phyloP scores from a whole-genome alignment of 2,113 vertebrate species.

The Ursus arctos region DNA sequence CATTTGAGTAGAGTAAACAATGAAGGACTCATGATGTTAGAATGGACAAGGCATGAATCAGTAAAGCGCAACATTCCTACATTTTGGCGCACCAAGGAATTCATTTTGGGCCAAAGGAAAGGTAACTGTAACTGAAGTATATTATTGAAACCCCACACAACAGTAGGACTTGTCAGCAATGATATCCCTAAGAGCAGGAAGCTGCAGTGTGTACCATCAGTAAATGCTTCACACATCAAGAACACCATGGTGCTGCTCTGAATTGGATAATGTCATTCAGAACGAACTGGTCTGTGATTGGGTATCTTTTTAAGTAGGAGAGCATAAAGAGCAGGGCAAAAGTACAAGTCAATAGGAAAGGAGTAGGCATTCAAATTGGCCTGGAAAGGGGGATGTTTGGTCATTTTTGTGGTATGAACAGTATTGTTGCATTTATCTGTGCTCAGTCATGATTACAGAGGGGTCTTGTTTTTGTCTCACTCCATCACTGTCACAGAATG shows the following conservation, averaged over 20 bases:
- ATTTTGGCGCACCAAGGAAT: neutral
- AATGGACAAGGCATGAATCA: neutral
- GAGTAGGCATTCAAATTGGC: neutral
- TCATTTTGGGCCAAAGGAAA: neutral
- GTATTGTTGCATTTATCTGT: neutral
- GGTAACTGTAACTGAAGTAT: neutral
- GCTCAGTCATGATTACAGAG: neutral
- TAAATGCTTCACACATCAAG: neutral
- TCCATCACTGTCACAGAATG: neutral
- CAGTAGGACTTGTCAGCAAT: neutral
- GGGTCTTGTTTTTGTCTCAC: neutral
- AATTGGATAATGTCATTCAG: no score
- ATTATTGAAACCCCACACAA: neutral
- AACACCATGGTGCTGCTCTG: neutral
- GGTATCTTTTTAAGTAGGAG: neutral
- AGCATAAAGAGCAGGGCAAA: fast-evolving
- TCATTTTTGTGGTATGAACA: neutral
- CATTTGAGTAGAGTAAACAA: neutral
- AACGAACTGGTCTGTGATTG: fast-evolving
- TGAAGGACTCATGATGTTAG: neutral
- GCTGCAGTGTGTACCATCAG: no score
- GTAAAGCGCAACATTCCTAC: no score
- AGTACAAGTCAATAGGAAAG: neutral
- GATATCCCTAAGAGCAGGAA: no score
- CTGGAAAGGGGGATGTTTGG: neutral